These are phyloP conservation scores for Oreortyx pictus DNA, from an alignment of 2,797 vertebrate genomes.

Conservation along the genomic window DNA sequence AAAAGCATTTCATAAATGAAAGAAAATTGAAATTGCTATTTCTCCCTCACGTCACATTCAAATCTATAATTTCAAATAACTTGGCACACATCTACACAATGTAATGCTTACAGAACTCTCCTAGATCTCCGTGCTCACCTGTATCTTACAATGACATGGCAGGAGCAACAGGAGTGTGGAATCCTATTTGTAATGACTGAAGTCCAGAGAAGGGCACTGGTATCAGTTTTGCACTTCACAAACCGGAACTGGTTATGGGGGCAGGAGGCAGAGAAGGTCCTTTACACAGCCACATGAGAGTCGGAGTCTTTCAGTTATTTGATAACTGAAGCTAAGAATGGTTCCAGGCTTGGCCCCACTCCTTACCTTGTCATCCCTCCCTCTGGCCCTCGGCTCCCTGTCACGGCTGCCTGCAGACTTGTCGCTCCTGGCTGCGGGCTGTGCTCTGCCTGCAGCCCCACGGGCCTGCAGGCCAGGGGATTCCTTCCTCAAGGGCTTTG, in stretches of 20 bases:
- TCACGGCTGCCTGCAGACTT: slow-evolving; percentile 79
- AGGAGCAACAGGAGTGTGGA: neutral
- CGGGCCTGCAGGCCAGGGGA: slow-evolving; percentile 87
- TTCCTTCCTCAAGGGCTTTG: slow-evolving; percentile 89
- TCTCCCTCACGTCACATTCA: neutral
- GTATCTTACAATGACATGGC: neutral
- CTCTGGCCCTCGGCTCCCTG: slow-evolving; percentile 81
- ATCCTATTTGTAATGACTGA: neutral
- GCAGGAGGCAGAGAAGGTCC: neutral
- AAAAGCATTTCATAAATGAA: neutral
- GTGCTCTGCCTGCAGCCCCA: slow-evolving; percentile 82
- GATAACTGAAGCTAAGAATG: neutral
- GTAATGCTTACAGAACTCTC: neutral
- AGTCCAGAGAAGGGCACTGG: neutral
- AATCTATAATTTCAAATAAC: neutral
- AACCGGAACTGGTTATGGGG: neutral
- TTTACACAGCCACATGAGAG: neutral
- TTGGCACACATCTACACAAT: neutral
- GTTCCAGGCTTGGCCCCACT: neutral
- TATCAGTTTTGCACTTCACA: neutral
- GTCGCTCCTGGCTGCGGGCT: slow-evolving; percentile 84
- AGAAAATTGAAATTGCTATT: neutral
- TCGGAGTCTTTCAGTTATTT: neutral
- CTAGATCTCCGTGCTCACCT: neutral
- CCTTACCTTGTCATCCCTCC: slow-evolving; percentile 91